Percentiles rank a stretch among this genome's conserved stretches.
phyloP scores from a whole-genome alignment of 2,113 vertebrate species.

The Nesogale talazaci region DNA sequence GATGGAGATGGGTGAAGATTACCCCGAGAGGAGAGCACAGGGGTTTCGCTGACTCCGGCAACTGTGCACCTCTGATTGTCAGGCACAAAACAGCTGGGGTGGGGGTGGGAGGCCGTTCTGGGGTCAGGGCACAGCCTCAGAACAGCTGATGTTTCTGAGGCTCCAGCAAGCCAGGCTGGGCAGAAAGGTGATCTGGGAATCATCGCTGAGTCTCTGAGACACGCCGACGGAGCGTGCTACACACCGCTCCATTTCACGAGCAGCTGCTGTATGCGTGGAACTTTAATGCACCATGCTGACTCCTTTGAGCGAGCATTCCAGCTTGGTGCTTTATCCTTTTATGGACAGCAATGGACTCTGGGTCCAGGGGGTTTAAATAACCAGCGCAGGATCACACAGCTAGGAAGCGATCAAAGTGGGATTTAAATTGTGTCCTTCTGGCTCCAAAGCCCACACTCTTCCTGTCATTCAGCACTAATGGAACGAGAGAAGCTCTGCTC shows the following conservation, averaged over 20 bases:
- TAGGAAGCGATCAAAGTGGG: neutral
- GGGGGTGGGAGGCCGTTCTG: neutral
- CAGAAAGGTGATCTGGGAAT: neutral
- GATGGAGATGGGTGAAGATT: slow-evolving; percentile 2
- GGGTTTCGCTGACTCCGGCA: neutral
- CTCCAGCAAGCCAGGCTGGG: neutral
- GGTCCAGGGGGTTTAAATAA: slow-evolving; percentile 11
- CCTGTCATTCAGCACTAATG: neutral
- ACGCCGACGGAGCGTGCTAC: neutral
- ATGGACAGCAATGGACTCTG: slow-evolving; percentile 6
- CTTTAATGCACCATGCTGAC: neutral
- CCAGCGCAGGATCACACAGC: neutral
- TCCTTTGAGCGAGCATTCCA: neutral
- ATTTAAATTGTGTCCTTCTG: slow-evolving; percentile 13
- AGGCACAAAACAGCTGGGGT: neutral
- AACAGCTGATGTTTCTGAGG: neutral
- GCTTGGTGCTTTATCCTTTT: neutral
- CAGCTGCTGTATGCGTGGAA: neutral
- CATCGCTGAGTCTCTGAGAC: neutral
- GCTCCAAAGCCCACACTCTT: neutral
- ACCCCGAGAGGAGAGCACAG: neutral
- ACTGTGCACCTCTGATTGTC: neutral
- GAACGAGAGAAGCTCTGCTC: slow-evolving; percentile 37
- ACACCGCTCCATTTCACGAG: neutral
- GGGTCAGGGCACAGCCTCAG: neutral